These are phyloP conservation scores for Calliopsis andreniformis DNA, from an alignment of 1,140 invertebrate genomes.

Conservation along the genomic window DNA sequence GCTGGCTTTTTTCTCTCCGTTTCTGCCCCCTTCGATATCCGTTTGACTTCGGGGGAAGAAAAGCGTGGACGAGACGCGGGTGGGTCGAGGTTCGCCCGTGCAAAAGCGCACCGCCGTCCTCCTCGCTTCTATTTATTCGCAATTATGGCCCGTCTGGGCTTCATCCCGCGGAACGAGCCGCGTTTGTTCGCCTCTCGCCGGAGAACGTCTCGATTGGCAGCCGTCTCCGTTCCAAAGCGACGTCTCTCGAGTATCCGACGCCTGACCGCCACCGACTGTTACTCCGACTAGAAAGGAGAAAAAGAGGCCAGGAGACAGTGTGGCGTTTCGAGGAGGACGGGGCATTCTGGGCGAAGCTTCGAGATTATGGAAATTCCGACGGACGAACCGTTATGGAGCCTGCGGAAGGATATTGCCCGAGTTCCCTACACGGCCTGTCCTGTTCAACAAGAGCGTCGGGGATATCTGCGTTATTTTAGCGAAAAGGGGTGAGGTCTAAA, in stretches of 20 bases:
- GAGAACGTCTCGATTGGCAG: conserved; percentile 58
- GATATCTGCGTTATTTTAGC: too few species aligned
- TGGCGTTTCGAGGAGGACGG: conserved; percentile 23
- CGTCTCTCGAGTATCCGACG: conserved; percentile 2
- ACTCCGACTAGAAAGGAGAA: conserved; percentile 6
- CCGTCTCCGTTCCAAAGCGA: conserved; percentile 8
- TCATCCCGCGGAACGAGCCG: conserved; percentile 43
- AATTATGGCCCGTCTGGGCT: conserved; percentile 46
- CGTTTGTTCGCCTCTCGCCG: conserved; percentile 42
- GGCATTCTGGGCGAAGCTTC: conserved; percentile 41
- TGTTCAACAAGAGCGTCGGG: too few species aligned
- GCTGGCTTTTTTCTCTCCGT: background rate
- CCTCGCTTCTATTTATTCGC: conserved; percentile 43
- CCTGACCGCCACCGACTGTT: background rate
- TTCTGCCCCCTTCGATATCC: background rate
- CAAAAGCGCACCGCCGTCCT: background rate
- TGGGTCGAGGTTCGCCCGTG: too few species aligned
- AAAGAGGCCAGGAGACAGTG: conserved; percentile 43
- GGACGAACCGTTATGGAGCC: conserved; percentile 36
- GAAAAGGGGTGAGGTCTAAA: too few species aligned
- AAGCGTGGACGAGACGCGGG: background rate
- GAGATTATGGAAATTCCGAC: conserved; percentile 68
- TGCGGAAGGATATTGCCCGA: conserved; percentile 19
- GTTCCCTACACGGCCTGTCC: too few species aligned
- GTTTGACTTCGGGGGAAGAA: background rate